phyloP scores from a whole-genome alignment of 2,797 vertebrate genomes.

The Eulemur rubriventer region DNA sequence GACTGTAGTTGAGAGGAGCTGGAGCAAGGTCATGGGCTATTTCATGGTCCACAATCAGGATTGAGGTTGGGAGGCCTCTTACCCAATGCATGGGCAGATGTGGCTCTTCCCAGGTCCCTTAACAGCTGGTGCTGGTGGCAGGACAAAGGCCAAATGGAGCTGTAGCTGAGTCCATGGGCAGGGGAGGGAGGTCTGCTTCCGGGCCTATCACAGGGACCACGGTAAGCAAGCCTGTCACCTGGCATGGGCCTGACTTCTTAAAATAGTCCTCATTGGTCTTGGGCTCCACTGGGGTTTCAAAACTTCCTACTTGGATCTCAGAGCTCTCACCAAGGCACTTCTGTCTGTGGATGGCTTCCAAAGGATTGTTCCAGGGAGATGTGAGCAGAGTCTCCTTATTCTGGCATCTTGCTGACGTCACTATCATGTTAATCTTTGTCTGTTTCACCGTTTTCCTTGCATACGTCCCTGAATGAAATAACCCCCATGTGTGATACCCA shows the following conservation, averaged over 20 bases:
- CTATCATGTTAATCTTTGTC: neutral
- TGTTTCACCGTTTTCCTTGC: neutral
- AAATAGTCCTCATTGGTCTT: neutral
- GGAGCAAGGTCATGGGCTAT: neutral
- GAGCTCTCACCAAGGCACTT: neutral
- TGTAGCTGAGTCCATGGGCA: neutral
- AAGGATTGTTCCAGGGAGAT: neutral
- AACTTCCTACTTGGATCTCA: neutral
- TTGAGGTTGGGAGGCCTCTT: neutral
- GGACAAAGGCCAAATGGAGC: neutral
- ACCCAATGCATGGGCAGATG: neutral
- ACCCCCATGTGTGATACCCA: rapidly evolving
- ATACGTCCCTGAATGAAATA: neutral
- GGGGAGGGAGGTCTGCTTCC: neutral
- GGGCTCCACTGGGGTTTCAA: neutral
- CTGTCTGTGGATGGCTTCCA: too few species aligned
- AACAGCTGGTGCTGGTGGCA: neutral
- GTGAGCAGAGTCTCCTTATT: neutral
- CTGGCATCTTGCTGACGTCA: neutral
- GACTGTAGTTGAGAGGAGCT: neutral
- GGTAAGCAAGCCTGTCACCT: neutral
- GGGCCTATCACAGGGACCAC: neutral
- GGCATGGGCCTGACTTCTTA: neutral
- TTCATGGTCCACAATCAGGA: neutral
- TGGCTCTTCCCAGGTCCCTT: neutral